Base-by-base conservation (phyloP, 37 sponge, comb jelly and placozoan species). In the Ephydatia muelleri region DNA sequence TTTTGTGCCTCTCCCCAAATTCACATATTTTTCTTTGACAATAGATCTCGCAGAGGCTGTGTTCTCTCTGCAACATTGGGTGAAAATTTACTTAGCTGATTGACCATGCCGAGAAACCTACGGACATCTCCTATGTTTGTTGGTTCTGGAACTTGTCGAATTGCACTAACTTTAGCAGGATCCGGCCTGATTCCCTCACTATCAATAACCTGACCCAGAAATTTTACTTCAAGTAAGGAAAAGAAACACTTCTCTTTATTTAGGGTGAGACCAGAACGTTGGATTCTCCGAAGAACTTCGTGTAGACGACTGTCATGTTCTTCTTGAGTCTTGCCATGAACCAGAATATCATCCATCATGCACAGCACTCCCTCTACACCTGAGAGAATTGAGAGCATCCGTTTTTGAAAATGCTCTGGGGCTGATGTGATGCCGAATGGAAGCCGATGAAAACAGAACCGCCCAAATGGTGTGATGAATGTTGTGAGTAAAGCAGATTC, bases 401-500 rank as follows among this genome's bases (percentile, higher is more conserved):
- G 25, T 67, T 75, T 40, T 33, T 86, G 87, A 70, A 86, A 86
- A 31, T 86, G 75, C 29, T 86, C 87, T 32, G 87, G 87, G 30
- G 81, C 87, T 13, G 86, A 81, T 70, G 78, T 85, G n/a, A 85
- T 77, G 16, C 87, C 81, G 49, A 89, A 90, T 6, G 86, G 91
- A 25, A 79, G 27, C 21, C 86, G 23, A 67, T 76, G 73, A 49
- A 85, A 90, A 32, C 80, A 67, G 34, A 78, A 90, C 65, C 85
- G 77, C 31, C 90, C 90, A 33, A 90, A 79, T 4, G 80, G 84
- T 14, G 90, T 90, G 19, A 85, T 85, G 37, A 90, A 90, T 11
- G 86, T 90, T 57, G 89, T 89, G 65, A 90, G 83, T 38, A 47
- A 68, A 14, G 78, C 49, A 12, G 86, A 76, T 26, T 82, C 71